Percentiles rank a stretch among this genome's conserved stretches.
phyloP scores from a whole-genome alignment of 23 tunicate species.

The Botrylloides violaceus region DNA sequence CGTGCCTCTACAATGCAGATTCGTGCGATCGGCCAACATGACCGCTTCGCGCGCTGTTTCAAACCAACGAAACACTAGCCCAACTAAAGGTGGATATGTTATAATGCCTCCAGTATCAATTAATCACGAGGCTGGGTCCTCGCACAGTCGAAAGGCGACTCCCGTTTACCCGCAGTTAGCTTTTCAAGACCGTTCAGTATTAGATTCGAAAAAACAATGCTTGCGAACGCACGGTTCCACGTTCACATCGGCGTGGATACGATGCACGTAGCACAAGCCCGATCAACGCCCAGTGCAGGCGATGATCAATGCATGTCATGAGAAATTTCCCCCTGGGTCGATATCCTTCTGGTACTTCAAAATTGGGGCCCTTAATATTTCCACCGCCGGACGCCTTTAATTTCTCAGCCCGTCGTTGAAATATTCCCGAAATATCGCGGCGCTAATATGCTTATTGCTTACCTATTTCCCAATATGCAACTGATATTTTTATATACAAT shows the following conservation, averaged over 20 bases:
- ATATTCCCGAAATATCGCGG: too few relatives aligned
- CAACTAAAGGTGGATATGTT: not conserved
- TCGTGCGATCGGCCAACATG: not conserved
- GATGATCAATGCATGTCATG: too few relatives aligned
- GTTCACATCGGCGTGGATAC: slow-evolving; percentile 1
- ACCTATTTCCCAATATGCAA: too few relatives aligned
- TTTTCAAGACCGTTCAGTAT: not conserved
- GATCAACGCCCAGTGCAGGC: too few relatives aligned
- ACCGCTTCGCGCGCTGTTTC: not conserved
- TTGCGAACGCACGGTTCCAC: not conserved
- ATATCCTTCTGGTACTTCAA: too few relatives aligned
- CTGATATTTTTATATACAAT: too few relatives aligned
- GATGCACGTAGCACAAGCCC: slow-evolving; percentile 3
- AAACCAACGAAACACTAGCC: not conserved
- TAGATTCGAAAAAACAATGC: slow-evolving; percentile 18
- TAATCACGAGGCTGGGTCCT: not conserved
- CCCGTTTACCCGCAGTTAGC: slow-evolving; percentile 7
- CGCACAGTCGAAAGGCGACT: not conserved
- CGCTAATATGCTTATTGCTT: too few relatives aligned
- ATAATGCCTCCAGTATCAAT: not conserved
- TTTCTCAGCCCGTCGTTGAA: too few relatives aligned
- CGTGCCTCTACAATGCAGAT: not conserved
- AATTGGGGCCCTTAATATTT: too few relatives aligned
- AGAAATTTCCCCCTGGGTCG: too few relatives aligned
- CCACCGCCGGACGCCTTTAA: too few relatives aligned